A percentile compares a stretch with the other conserved stretches of the same genome.
phyloP scores from a whole-genome alignment of 2,797 vertebrate species.

The Ibycter americanus region DNA sequence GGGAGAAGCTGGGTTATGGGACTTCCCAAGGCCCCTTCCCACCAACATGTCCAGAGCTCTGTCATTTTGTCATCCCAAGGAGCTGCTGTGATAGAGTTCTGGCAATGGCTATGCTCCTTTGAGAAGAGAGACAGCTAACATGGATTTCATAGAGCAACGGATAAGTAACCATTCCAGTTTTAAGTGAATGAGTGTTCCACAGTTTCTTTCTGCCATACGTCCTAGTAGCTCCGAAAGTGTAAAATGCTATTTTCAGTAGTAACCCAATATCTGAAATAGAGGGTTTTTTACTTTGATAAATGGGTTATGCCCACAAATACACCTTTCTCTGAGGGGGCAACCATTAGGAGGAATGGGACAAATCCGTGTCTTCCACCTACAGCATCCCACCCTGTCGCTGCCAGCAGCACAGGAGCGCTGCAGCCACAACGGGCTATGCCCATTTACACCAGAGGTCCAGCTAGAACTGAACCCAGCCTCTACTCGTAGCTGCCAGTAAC shows the following conservation, averaged over 20 bases:
- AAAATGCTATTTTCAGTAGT: not conserved
- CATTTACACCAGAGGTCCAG: not conserved
- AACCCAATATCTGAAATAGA: not conserved
- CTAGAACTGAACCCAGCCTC: not conserved
- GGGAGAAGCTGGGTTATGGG: not conserved
- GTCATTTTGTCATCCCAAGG: not conserved
- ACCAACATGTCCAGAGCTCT: not conserved
- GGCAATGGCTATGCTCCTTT: not conserved
- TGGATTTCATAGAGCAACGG: not conserved
- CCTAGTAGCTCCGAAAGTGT: not conserved
- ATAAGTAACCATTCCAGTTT: not conserved
- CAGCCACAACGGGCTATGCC: not conserved
- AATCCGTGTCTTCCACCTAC: not conserved
- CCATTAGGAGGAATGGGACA: not conserved
- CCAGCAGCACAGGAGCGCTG: not conserved
- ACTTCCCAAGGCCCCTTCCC: not conserved
- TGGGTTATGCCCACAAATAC: not conserved
- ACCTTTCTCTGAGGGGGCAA: not conserved
- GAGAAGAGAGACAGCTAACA: not conserved
- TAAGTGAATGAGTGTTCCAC: fast-evolving
- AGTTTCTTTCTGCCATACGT: not conserved
- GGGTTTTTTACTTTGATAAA: not conserved
- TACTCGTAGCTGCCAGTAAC: not conserved
- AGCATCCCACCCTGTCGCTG: not conserved
- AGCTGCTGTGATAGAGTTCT: not conserved